Base-by-base conservation (phyloP, 2,113 vertebrate genomes). In the Muntiacus muntjak region DNA sequence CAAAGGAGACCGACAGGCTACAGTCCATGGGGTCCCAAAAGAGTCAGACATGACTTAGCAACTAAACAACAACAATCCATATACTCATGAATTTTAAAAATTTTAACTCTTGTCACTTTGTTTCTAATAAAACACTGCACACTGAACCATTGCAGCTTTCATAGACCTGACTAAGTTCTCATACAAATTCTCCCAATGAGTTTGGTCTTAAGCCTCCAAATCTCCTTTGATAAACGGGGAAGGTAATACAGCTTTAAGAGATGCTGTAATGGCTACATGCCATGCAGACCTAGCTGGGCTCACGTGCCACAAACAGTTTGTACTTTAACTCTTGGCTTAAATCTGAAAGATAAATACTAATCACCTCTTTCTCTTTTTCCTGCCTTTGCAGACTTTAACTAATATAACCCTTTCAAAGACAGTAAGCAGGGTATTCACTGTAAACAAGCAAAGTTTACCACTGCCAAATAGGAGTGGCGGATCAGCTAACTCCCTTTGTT, bases 211-310 rank as follows among this genome's bases (percentile, higher is more conserved):
- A 71, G 19, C 6, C 40, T 23, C 33, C 5, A 62, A 40, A 47
- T 89, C 58, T 36, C n/a, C 40, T 71, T 74, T 58, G n/a, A 17
- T 5, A 55, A 21, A 57, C n/a, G 3, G 4, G 12, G 16, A 84
- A 40, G 33, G 79, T 28, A 58, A 55, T 26, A 47, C 4, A 58
- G 8, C 28, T 47, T 78, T 9, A 40, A 62, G 14, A 55, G 21
- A 25, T 58, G 6, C 50, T 60, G 28, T n/a, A 12, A 52, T 8
- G 45, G 17, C 17, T 26, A 16, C 62, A 33, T 33, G 7, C 17
- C 10, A 25, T 8, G 9, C 13, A 60, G 10, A 30, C 4, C 0
- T 76, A 10, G 50, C 19, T 45, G 3, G 19, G 76, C 0, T 0
- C 2, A 16, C 0, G 3, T 19, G 57, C 15, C 3, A 36, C 15